Evolutionary conservation across 1,140 invertebrate genomes (phyloP).

Genomic region (Sogatella furcifera): DNA sequence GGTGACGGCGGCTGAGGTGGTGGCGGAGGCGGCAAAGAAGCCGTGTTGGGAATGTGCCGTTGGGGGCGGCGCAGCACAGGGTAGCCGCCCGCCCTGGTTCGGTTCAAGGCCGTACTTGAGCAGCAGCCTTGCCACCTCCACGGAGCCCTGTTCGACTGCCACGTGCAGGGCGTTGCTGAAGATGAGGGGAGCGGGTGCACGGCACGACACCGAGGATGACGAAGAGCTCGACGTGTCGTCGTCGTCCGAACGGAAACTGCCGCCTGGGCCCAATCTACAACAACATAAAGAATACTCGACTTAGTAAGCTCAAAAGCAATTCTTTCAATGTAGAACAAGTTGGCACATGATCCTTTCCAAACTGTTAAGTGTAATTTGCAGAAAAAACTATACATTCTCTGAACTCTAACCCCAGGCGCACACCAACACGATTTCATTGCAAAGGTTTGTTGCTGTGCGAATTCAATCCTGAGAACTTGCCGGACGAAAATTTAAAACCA

Average conservation of each 20-base stretch:
- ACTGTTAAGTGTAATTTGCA: no score
- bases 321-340: no score
- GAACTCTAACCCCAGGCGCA: no score
- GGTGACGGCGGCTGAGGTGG: constrained; percentile 2
- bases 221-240: constrained; percentile 4
- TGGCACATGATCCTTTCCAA: no score
- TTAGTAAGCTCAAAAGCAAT: no score
- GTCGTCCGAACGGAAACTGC: not conserved
- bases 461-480: no score
- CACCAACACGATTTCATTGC: no score
- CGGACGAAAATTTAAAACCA: no score
- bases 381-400: no score
- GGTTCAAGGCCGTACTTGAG: constrained; percentile 44
- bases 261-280: constrained; percentile 23
- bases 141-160: constrained; percentile 42
- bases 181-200: constrained; percentile 29
- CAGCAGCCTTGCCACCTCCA: constrained; percentile 42
- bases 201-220: constrained; percentile 13
- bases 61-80: not conserved
- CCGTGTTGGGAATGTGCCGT: no score
- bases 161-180: constrained; percentile 46
- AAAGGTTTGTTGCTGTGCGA: no score
- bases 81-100: constrained; percentile 36
- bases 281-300: not conserved
- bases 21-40: not conserved